phyloP scores from a whole-genome alignment of 2,888 invertebrate genomes.

The Nephrotoma flavescens region DNA sequence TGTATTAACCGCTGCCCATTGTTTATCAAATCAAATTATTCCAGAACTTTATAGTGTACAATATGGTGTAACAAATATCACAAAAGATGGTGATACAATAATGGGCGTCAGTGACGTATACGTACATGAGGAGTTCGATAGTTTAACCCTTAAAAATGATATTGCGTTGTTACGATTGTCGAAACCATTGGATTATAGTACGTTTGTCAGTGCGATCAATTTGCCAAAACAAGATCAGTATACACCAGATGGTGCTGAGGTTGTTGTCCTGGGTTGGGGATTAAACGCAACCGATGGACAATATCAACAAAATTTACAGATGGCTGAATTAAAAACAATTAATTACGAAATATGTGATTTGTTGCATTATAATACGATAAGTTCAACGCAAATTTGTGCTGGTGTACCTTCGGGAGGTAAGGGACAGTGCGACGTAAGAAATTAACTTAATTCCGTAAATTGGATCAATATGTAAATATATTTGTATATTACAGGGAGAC shows the following conservation, averaged over 20 bases:
- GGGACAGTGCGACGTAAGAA: slow-evolving; percentile 32
- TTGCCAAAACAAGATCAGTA: slow-evolving; percentile 10
- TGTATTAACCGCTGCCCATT: slow-evolving; percentile 3
- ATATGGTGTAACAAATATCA: slow-evolving; percentile 1
- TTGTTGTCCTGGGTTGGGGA: slow-evolving; percentile 29
- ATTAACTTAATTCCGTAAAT: neutral
- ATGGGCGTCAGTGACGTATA: slow-evolving; percentile 17
- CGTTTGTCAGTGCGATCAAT: slow-evolving; percentile 1
- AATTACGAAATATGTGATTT: slow-evolving; percentile 27
- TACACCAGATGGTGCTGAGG: slow-evolving; percentile 15
- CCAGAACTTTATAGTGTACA: neutral
- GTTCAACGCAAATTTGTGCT: slow-evolving; percentile 31
- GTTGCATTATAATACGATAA: slow-evolving; percentile 21
- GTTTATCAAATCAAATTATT: neutral
- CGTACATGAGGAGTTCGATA: slow-evolving; percentile 21
- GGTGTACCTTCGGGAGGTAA: slow-evolving; percentile 32
- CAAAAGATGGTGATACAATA: neutral
- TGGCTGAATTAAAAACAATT: slow-evolving; percentile 27
- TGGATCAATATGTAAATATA: neutral
- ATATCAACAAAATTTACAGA: slow-evolving; percentile 25
- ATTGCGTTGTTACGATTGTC: slow-evolving; percentile 20
- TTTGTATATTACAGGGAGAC: slow-evolving; percentile 21
- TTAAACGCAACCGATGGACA: slow-evolving; percentile 19
- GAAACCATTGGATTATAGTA: slow-evolving; percentile 14
- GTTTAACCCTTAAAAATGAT: slow-evolving; percentile 20